Conservation (phyloP, 2,888 invertebrate genomes). For the Elysia crispata region DNA sequence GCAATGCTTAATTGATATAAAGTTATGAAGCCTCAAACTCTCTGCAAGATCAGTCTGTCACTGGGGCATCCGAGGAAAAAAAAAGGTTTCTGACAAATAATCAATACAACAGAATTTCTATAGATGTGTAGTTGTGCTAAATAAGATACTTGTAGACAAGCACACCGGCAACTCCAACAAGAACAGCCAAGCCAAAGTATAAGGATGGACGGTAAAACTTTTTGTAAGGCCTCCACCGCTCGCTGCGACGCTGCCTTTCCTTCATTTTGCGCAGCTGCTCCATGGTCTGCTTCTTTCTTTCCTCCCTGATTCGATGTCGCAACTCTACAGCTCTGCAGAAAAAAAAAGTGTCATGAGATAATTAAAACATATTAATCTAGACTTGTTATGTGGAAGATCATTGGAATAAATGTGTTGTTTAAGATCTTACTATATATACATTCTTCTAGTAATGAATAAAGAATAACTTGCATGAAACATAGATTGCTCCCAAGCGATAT, state of each 20-base stretch:
- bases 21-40: too few species aligned
- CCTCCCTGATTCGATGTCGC: constrained; percentile 68
- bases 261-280: constrained; percentile 72
- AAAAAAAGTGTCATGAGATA: background rate
- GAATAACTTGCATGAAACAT: too few species aligned
- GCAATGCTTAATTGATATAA: too few species aligned
- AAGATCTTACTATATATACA: too few species aligned
- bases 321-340: constrained; percentile 59
- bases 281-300: constrained; percentile 69
- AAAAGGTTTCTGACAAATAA: background rate
- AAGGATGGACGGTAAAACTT: constrained; percentile 62
- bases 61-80: too few species aligned
- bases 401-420: too few species aligned
- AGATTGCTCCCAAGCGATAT: too few species aligned
- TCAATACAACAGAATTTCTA: background rate
- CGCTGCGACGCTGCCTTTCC: constrained; percentile 68
- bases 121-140: background rate
- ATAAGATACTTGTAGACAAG: constrained; percentile 59
- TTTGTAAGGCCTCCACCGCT: constrained; percentile 62
- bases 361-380: too few species aligned
- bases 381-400: too few species aligned
- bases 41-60: too few species aligned
- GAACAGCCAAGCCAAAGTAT: constrained; percentile 63
- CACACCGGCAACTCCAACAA: constrained; percentile 61
- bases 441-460: too few species aligned